Conservation (phyloP, 1,140 invertebrate genomes). For the Pollicipes pollicipes region DNA sequence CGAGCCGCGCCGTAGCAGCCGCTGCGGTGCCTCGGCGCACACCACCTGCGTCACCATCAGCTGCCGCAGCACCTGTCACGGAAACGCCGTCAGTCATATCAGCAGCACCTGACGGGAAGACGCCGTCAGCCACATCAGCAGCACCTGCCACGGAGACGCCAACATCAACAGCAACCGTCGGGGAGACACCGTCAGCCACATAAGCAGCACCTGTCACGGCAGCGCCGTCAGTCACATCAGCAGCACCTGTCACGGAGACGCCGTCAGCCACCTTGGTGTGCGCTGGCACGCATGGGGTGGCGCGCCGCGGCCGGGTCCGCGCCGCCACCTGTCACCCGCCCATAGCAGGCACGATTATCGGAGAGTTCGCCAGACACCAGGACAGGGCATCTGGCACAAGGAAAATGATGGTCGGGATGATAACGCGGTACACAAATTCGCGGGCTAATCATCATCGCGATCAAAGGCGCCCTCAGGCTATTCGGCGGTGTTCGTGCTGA, state of each 20-base stretch:
- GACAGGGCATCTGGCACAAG: too few species aligned
- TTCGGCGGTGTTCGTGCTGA: too few species aligned
- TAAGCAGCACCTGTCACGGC: slow-evolving; percentile 1
- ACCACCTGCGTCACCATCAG: slow-evolving; percentile 67
- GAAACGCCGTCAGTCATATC: background rate
- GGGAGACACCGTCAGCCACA: background rate
- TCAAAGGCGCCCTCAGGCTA: too few species aligned
- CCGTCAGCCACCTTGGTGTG: background rate
- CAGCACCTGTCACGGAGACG: background rate
- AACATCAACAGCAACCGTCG: slow-evolving; percentile 4
- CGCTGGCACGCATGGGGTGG: too few species aligned
- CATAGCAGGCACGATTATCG: too few species aligned
- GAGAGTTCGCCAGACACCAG: too few species aligned
- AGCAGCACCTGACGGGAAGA: slow-evolving; percentile 19
- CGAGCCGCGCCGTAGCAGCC: slow-evolving; percentile 59
- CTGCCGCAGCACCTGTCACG: slow-evolving; percentile 36
- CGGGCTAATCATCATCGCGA: too few species aligned
- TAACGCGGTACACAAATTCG: too few species aligned
- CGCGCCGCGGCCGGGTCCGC: too few species aligned
- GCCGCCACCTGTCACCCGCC: too few species aligned
- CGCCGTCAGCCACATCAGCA: background rate
- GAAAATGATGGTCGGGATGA: too few species aligned
- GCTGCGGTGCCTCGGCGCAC: slow-evolving; percentile 60
- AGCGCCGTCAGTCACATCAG: background rate
- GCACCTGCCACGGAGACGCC: background rate